Evolutionary conservation across 2,113 vertebrate species (phyloP).

Genomic region (Illadopsis cleaveri): DNA sequence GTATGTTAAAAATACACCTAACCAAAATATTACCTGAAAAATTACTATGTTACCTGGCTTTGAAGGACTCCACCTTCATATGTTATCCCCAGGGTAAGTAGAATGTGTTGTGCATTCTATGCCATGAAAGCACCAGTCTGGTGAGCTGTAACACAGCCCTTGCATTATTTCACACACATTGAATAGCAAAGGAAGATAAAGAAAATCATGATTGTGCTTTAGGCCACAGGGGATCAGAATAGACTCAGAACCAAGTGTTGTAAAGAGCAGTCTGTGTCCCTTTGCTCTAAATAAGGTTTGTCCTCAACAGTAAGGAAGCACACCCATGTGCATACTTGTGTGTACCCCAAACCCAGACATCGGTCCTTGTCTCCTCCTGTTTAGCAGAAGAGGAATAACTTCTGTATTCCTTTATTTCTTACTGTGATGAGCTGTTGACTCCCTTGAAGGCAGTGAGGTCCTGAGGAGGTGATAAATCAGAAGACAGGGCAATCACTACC

Average conservation of each 20-base stretch:
- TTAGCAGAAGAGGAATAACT: not conserved
- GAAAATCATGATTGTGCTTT: not conserved
- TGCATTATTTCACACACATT: not conserved
- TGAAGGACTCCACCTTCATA: not conserved
- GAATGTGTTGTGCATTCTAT: not conserved
- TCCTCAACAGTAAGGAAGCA: not conserved
- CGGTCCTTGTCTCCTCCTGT: not conserved
- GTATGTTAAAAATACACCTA: not conserved
- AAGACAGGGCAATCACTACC: not conserved
- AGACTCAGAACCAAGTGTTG: not conserved
- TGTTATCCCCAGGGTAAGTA: not conserved
- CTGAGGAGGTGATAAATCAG: not conserved
- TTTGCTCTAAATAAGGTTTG: not conserved
- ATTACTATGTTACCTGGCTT: not conserved
- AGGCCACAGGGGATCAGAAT: rapidly evolving
- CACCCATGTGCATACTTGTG: not conserved
- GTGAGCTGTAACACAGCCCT: not conserved
- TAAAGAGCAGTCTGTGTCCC: not conserved
- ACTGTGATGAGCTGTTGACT: not conserved
- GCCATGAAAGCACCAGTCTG: not conserved
- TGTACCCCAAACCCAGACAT: not conserved
- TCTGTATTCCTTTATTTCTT: not conserved
- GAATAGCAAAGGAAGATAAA: not conserved
- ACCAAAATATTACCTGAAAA: not conserved
- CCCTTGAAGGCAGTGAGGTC: not conserved